phyloP scores from a whole-genome alignment of 2,113 vertebrate species.

The Cyphomyrus discorhynchus region DNA sequence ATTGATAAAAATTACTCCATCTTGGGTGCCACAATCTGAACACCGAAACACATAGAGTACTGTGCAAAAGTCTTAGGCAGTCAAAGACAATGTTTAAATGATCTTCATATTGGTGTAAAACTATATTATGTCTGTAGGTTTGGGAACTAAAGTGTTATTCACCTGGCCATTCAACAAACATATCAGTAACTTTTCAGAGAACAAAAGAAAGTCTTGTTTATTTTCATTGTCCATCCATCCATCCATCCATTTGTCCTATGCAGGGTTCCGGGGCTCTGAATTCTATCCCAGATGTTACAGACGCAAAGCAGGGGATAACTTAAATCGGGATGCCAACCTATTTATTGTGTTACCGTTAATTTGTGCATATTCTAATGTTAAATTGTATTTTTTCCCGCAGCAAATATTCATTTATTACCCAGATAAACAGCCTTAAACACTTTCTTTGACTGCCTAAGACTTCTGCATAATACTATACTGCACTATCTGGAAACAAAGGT shows the following conservation, averaged over 20 bases:
- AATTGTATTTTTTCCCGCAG: neutral
- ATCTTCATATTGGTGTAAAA: neutral
- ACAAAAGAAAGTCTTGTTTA: neutral
- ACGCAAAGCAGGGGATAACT: too few relatives aligned
- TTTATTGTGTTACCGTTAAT: neutral
- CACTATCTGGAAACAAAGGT: neutral
- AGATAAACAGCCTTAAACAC: neutral
- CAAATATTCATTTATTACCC: neutral
- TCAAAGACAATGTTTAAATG: neutral
- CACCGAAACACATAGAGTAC: neutral
- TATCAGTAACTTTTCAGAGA: neutral
- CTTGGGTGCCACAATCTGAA: neutral
- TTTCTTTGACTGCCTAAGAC: neutral
- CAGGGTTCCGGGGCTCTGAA: neutral
- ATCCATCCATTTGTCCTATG: neutral
- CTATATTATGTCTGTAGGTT: neutral
- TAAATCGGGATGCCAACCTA: neutral
- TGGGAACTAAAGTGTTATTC: neutral
- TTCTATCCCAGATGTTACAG: neutral
- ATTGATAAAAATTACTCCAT: neutral
- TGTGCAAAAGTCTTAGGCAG: neutral
- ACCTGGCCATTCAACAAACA: neutral
- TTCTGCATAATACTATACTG: neutral
- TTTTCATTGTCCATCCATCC: neutral
- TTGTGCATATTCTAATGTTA: neutral